A percentile compares a stretch with the other conserved stretches of the same genome.
phyloP scores from a whole-genome alignment of 2,113 vertebrate species.

The Phocoena sinus region DNA sequence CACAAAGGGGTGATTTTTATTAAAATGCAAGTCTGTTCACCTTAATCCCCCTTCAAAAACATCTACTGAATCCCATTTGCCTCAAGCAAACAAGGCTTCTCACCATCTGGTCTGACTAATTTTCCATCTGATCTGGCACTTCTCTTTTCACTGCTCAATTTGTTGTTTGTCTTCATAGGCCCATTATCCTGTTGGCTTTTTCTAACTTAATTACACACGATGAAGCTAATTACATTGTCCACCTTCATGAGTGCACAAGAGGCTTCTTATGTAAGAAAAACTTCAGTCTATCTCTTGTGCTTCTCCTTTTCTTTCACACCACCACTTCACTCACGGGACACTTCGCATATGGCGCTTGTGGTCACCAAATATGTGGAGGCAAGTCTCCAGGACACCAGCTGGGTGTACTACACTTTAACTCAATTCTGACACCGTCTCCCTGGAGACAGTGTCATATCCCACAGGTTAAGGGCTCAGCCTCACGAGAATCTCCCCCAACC shows the following conservation, averaged over 20 bases:
- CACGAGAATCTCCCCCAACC: background rate
- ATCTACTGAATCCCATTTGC: background rate
- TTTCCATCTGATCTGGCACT: background rate
- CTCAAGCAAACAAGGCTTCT: background rate
- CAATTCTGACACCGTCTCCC: background rate
- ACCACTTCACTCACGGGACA: background rate
- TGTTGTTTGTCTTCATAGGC: background rate
- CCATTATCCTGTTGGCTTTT: background rate
- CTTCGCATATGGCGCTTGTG: background rate
- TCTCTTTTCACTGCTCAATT: background rate
- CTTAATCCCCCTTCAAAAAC: background rate
- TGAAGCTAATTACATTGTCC: background rate
- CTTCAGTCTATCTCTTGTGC: background rate
- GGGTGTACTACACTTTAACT: background rate
- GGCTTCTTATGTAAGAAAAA: background rate
- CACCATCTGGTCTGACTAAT: background rate
- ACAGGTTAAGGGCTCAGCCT: background rate
- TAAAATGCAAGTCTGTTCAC: background rate
- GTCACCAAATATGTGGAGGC: background rate
- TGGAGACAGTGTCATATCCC: background rate
- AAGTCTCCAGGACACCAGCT: background rate
- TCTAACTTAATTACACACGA: background rate
- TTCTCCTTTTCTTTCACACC: too few species aligned
- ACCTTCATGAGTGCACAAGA: background rate
- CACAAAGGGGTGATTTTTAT: background rate